These are phyloP conservation scores for Lipophrys pholis DNA, from an alignment of 2,113 vertebrate genomes.

Conservation along the genomic window DNA sequence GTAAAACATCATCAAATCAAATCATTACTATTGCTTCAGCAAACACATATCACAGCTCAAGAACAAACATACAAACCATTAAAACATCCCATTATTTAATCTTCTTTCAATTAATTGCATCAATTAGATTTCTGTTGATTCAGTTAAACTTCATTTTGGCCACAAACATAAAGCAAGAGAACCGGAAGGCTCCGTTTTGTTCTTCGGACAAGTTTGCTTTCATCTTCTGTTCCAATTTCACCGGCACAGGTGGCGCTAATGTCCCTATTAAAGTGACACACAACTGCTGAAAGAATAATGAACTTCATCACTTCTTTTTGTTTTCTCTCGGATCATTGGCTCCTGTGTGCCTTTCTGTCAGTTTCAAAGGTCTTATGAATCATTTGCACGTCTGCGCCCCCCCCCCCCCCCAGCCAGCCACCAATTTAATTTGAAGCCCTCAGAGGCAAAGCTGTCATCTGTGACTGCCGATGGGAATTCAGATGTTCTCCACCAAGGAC, in stretches of 20 bases:
- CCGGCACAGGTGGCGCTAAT: slow-evolving; percentile 10
- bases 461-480: slow-evolving; percentile 31
- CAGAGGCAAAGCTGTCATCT: slow-evolving; percentile 50
- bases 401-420: slow-evolving; percentile 4
- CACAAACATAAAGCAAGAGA: too few species aligned
- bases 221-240: slow-evolving; percentile 20
- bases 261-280: slow-evolving; percentile 21
- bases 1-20: too few species aligned
- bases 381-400: slow-evolving; percentile 46
- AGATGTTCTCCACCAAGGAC: slow-evolving; percentile 38
- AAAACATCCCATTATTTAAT: too few species aligned
- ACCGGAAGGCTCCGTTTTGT: too few species aligned
- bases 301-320: slow-evolving; percentile 17
- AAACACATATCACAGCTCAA: too few species aligned
- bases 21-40: too few species aligned
- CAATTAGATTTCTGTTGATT: too few species aligned
- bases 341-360: neutral
- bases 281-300: slow-evolving; percentile 31
- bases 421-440: slow-evolving; percentile 48
- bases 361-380: slow-evolving; percentile 23
- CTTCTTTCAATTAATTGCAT: too few species aligned
- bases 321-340: slow-evolving; percentile 15
- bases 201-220: too few species aligned
- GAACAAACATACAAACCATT: too few species aligned
- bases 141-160: too few species aligned